These are phyloP conservation scores for Phyllotis vaccarum DNA, from an alignment of 2,797 vertebrate species.

Conservation along the genomic window DNA sequence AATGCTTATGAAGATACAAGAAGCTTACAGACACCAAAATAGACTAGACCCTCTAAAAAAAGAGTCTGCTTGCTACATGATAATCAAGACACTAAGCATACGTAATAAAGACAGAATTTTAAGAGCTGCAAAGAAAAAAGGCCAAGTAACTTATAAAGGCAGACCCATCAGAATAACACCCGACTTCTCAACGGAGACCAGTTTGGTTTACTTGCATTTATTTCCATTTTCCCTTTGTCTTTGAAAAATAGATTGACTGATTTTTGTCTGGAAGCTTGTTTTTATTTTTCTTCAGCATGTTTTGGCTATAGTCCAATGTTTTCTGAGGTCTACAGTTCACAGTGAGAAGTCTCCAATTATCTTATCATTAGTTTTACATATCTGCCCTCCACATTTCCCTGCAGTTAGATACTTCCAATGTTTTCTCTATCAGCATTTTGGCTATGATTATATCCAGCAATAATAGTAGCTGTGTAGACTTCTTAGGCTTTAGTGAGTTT, in stretches of 20 bases:
- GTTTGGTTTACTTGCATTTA: background rate
- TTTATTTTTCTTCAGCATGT: background rate
- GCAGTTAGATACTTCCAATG: background rate
- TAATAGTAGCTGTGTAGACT: background rate
- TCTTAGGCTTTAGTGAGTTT: background rate
- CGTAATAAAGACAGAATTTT: no score
- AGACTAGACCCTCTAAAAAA: no score
- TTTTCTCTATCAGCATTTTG: background rate
- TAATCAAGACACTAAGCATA: no score
- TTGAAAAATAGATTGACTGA: background rate
- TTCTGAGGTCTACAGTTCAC: background rate
- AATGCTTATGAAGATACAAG: no score
- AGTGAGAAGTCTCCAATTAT: background rate
- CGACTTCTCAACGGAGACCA: no score
- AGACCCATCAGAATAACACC: no score
- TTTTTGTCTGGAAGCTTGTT: background rate
- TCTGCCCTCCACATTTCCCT: background rate
- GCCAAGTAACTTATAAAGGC: no score
- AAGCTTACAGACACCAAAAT: no score
- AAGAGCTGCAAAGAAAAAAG: no score
- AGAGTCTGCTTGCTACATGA: no score
- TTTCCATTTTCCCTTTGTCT: background rate
- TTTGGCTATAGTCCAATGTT: background rate
- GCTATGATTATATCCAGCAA: background rate
- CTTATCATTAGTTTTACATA: background rate